Base-by-base conservation (phyloP, 35 echinoderm and acorn worm species). In the Diadema setosum region DNA sequence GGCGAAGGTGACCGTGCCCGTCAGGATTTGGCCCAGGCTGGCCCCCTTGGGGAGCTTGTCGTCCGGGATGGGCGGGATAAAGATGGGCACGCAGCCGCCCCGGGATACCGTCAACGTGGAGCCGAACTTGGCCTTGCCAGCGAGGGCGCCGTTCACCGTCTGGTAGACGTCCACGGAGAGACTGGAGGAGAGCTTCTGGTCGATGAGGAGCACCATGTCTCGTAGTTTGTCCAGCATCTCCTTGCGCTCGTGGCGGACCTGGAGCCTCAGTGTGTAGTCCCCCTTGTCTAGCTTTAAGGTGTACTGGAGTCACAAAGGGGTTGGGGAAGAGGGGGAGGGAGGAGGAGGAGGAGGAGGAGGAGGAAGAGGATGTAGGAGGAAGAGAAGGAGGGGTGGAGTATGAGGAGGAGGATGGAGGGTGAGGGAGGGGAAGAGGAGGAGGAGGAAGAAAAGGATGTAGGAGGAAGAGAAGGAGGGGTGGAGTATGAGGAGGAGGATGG, bases 221-320 rank as follows among this genome's bases (percentile, higher is more conserved):
- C 92, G 94, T 0, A 94, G 86, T 49, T 94, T 94, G 20, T 98
- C 96, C 42, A 98, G 48, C 75, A 98, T 93, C 26, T 98, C 92
- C 45, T 92, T 94, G 80, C 88, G 88, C 17, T 98, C 92, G 37
- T 98, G 96, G 15, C 95, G 85, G 21, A 94, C 92, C 48, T 98
- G 96, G 8, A 98, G 88, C 25, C 89, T 85, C 1, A 98, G 61
- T 18, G 96, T 98, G 92, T 98, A 98, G 92, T 98, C 96, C 12
- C 96, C 96, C 82, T 98, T 98, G 61, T 98, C 92, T 17, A 98
- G 59, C 69, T 98, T 98, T 55, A 98, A 52, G 5, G 96, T 98
- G 86, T 98, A 98, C 96, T 94, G 75, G 35, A 5, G 21, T 2
- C 14, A 12, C 49, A 2, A 55, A 55, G 49, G 49, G 2, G 21